A percentile compares a stretch with the other conserved stretches of the same genome.
Conservation (phyloP, 2,888 invertebrate species). For the Agrotis clavis region DNA sequence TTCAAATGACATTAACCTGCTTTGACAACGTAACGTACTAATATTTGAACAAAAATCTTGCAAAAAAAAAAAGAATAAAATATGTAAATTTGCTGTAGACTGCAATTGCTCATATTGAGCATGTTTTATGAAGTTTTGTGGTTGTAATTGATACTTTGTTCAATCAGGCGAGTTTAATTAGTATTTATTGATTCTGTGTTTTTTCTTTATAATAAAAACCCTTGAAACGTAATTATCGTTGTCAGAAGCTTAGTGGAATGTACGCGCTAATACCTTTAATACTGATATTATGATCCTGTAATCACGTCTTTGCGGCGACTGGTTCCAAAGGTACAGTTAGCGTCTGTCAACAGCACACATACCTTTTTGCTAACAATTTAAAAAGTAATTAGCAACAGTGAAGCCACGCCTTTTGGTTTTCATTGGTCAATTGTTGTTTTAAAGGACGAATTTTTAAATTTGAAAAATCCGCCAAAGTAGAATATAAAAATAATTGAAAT, state of each 20-base stretch:
- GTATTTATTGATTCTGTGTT: background rate
- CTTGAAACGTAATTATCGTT: constrained; percentile 9
- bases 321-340: constrained; percentile 8
- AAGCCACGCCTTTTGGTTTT: background rate
- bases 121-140: background rate
- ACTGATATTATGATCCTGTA: constrained; percentile 22
- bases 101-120: constrained; percentile 8
- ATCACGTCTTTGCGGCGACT: constrained; percentile 10
- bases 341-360: background rate
- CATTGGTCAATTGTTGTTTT: too few species aligned
- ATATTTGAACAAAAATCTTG: constrained; percentile 15
- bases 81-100: constrained; percentile 8
- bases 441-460: too few species aligned
- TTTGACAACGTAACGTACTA: constrained; percentile 35
- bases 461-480: too few species aligned
- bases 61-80: constrained; percentile 6
- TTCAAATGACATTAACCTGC: constrained; percentile 28
- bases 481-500: too few species aligned
- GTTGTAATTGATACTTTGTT: constrained; percentile 20
- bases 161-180: constrained; percentile 4
- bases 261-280: constrained; percentile 26
- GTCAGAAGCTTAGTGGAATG: background rate
- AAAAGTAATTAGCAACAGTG: background rate
- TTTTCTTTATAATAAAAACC: too few species aligned
- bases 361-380: background rate